Base-by-base conservation (phyloP, 2,797 vertebrate genomes). In the Sebastes diaconus region DNA sequence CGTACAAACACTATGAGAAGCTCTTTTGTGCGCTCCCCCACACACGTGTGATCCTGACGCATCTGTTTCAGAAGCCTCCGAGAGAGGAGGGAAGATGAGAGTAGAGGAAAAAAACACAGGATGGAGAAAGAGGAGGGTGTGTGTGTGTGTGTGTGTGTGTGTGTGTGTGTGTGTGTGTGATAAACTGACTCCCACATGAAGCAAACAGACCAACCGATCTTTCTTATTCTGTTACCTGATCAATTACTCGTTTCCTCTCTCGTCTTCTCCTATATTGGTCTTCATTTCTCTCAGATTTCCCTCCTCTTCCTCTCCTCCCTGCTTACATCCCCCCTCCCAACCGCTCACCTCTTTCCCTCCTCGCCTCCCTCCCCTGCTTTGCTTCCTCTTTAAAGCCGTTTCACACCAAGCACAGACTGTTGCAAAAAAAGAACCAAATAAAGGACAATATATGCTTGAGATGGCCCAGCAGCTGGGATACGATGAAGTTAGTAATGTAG, bases 51-150 rank as follows among this genome's bases (percentile, higher is more conserved):
- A 84, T 78, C 32, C 75, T 69, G 68, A 74, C 74, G 83, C 86
- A 86, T 91, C 87, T 92, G 89, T 83, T 81, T 88, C 69, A 76
- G 68, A 75, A 78, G 75, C 57, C 74, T 84, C 58, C 1, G 2
- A 65, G 61, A 10, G 64, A 10, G 18, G 29, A 63, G 50, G 30
- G 60, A 12, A 14, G 29, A 65, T 46, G 68, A 86, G 55, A 66
- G 57, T 8, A 20, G 66, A 30, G 61, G 16, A 77, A 55, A 71
- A 65, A 54, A 77, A 58, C 25, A 78, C 42, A 81, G 79, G 61
- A 81, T 52, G 70, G 61, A 81, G 72, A 42, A n/a, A 50, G 52
- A 58, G 32, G 64, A 16, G 39, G 5, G 34, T 36, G 34, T 36
- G 34, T 36, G 63, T 66, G n/a, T 42, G 58, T 59, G 67, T 73